A percentile compares a stretch with the other conserved stretches of the same genome.
Evolutionary conservation across 2,113 vertebrate species (phyloP).

Genomic region (Regulus satrapa): DNA sequence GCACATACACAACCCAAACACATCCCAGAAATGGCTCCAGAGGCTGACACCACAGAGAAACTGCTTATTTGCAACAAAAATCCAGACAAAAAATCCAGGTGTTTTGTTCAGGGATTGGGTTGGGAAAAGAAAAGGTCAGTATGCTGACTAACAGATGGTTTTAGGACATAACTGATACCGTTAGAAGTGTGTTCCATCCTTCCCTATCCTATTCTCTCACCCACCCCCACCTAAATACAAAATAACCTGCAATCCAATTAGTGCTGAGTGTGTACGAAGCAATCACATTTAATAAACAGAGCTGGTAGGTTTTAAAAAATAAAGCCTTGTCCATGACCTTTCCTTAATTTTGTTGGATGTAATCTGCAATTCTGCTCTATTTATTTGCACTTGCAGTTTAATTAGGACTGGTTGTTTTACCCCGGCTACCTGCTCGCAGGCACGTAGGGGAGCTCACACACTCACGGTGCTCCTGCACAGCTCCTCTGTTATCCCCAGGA

Average conservation of each 20-base stretch:
- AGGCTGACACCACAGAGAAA: background rate
- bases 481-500: background rate
- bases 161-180: background rate
- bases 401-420: conserved; percentile 5
- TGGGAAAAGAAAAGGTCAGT: background rate
- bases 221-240: background rate
- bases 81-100: background rate
- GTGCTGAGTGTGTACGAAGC: conserved; percentile 16
- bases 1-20: no score
- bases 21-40: background rate
- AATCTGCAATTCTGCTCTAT: conserved; percentile 61
- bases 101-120: background rate
- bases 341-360: conserved; percentile 62
- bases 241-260: conserved; percentile 49
- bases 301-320: conserved; percentile 32
- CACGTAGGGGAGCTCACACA: background rate
- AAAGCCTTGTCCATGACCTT: conserved; percentile 43
- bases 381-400: conserved; percentile 61
- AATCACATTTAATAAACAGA: conserved; percentile 66
- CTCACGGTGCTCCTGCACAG: fast-evolving
- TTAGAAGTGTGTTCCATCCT: background rate
- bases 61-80: background rate
- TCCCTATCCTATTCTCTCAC: background rate
- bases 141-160: background rate
- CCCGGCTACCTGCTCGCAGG: background rate